A percentile compares a stretch with the other conserved stretches of the same genome.
phyloP scores from a whole-genome alignment of 2,797 vertebrate genomes.

The Arctocebus calabarensis region DNA sequence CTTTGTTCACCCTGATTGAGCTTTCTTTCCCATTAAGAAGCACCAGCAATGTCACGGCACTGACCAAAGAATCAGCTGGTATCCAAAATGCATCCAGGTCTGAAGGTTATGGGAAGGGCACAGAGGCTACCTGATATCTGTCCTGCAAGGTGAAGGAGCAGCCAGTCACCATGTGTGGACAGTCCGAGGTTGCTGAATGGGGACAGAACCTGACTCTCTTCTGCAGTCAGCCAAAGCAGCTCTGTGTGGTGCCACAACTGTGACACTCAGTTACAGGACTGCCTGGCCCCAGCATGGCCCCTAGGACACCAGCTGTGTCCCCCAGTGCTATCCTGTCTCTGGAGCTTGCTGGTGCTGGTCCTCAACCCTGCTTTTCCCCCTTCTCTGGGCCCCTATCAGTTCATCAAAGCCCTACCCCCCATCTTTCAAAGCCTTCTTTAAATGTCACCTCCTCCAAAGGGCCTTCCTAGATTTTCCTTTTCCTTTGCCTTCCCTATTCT shows the following conservation, averaged over 20 bases:
- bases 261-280: too few species aligned
- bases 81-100: neutral
- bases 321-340: too few species aligned
- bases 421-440: neutral
- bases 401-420: neutral
- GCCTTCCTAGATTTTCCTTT: neutral
- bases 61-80: neutral
- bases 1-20: neutral
- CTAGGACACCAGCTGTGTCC: neutral
- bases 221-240: neutral
- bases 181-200: rapidly evolving
- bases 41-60: too few species aligned
- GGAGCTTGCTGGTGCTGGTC: neutral
- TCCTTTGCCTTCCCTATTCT: neutral
- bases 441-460: neutral
- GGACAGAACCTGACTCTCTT: rapidly evolving
- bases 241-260: neutral
- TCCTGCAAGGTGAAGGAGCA: neutral
- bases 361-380: neutral
- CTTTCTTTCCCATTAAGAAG: neutral
- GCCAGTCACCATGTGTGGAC: rapidly evolving
- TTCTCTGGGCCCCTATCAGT: neutral
- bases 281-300: neutral
- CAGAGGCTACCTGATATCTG: rapidly evolving
- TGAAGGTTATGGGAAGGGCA: neutral